These are phyloP conservation scores for Rhizomys pruinosus DNA, from an alignment of 2,113 vertebrate genomes.

Conservation along the genomic window DNA sequence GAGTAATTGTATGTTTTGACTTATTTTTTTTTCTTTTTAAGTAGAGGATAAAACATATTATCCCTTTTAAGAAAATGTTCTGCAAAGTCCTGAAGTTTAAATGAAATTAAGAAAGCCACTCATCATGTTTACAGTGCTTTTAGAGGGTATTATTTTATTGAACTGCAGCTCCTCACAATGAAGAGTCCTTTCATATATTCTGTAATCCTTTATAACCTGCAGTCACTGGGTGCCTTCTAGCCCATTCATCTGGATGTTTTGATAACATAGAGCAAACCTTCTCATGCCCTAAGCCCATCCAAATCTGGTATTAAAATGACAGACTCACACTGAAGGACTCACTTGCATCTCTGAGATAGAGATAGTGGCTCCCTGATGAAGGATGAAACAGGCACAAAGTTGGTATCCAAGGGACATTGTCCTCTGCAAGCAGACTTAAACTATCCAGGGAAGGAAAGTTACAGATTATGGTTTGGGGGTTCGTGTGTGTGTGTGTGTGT, in stretches of 20 bases:
- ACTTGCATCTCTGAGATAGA: not conserved
- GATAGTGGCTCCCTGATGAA: fast-evolving
- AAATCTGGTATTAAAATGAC: not conserved
- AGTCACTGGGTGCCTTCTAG: not conserved
- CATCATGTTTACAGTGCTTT: not conserved
- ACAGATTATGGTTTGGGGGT: not conserved
- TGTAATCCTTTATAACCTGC: not conserved
- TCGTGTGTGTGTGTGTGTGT: not conserved
- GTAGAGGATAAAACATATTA: not conserved
- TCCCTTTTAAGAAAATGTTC: not conserved
- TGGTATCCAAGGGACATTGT: fast-evolving
- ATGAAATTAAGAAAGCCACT: not conserved
- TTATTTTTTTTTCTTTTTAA: not conserved
- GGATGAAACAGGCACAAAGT: not conserved
- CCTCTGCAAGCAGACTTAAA: not conserved
- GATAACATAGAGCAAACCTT: not conserved
- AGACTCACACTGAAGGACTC: not conserved
- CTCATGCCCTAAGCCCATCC: not conserved
- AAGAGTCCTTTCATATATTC: not conserved
- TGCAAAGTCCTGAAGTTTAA: constrained; percentile 9
- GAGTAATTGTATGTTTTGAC: not conserved
- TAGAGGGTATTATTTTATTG: not conserved
- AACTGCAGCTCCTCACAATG: not conserved
- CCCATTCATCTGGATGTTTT: not conserved
- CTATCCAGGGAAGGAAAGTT: not conserved